These are phyloP conservation scores for Aphis craccivora DNA, from an alignment of 1,140 invertebrate species.

Conservation along the genomic window DNA sequence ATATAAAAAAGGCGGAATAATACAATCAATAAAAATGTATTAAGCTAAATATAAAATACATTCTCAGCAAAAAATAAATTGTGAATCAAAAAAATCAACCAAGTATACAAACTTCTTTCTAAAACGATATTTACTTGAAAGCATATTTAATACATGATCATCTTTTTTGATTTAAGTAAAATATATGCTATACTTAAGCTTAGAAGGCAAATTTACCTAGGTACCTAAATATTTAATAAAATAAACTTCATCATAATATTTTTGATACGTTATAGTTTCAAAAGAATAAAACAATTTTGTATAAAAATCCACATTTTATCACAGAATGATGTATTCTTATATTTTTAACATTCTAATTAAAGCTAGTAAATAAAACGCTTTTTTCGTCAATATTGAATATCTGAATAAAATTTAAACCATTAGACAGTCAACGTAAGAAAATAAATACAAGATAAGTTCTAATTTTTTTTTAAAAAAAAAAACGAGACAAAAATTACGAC, in stretches of 20 bases:
- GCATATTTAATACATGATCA: neutral
- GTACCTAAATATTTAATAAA: neutral
- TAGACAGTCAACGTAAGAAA: neutral
- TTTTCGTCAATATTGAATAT: neutral
- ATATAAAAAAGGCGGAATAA: neutral
- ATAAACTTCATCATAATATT: neutral
- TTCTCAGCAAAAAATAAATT: neutral
- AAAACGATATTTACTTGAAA: neutral
- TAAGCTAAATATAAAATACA: neutral
- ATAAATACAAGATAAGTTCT: neutral
- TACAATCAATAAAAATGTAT: neutral
- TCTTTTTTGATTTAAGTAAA: neutral
- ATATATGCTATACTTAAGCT: neutral
- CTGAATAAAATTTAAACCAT: neutral
- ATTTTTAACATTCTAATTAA: neutral
- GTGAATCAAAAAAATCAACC: neutral
- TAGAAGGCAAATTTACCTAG: no score
- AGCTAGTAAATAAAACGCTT: neutral
- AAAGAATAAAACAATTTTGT: neutral
- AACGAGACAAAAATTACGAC: no score
- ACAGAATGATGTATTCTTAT: neutral
- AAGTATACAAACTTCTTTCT: neutral
- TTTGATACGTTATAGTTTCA: neutral
- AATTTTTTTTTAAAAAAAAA: no score
- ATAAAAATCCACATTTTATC: neutral